Evolutionary conservation across 1,140 invertebrate species (phyloP).

Genomic region (Leptinotarsa lineolata): DNA sequence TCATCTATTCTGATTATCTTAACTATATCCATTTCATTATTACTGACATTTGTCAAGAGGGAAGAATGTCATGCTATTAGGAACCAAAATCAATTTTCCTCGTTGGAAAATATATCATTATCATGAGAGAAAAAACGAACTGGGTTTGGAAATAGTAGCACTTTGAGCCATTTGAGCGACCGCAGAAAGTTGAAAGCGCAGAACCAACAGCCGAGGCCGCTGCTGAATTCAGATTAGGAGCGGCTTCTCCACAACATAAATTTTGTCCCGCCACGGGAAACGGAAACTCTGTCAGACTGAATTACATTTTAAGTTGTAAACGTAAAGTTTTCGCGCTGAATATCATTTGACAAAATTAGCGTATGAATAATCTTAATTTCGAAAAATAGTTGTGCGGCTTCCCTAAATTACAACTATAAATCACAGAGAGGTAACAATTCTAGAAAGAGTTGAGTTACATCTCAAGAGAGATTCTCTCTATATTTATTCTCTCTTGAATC

Average conservation of each 20-base stretch:
- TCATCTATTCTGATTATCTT: too few relatives aligned
- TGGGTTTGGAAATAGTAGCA: not conserved
- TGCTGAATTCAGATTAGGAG: slow-evolving; percentile 28
- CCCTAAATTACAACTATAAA: not conserved
- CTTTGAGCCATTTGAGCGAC: not conserved
- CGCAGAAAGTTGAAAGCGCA: slow-evolving; percentile 12
- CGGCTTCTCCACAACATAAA: slow-evolving; percentile 40
- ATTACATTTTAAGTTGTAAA: slow-evolving; percentile 45
- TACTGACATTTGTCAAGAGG: too few relatives aligned
- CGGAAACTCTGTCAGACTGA: slow-evolving; percentile 43
- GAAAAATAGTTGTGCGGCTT: not conserved
- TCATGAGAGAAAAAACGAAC: not conserved
- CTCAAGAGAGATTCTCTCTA: too few relatives aligned
- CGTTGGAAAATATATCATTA: too few relatives aligned
- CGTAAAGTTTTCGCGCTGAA: slow-evolving; percentile 37
- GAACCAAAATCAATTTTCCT: too few relatives aligned
- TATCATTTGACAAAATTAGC: slow-evolving; percentile 33
- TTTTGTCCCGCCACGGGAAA: slow-evolving; percentile 41
- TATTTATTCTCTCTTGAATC: too few relatives aligned
- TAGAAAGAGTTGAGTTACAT: too few relatives aligned
- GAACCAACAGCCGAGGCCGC: slow-evolving; percentile 13
- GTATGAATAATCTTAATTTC: slow-evolving; percentile 15
- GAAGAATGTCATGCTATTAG: too few relatives aligned
- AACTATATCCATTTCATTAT: too few relatives aligned
- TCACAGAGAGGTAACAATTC: too few relatives aligned